Percentiles rank a stretch among this genome's conserved stretches.
Evolutionary conservation across 2,888 invertebrate species (phyloP).

Genomic region (Tridacna crocea): DNA sequence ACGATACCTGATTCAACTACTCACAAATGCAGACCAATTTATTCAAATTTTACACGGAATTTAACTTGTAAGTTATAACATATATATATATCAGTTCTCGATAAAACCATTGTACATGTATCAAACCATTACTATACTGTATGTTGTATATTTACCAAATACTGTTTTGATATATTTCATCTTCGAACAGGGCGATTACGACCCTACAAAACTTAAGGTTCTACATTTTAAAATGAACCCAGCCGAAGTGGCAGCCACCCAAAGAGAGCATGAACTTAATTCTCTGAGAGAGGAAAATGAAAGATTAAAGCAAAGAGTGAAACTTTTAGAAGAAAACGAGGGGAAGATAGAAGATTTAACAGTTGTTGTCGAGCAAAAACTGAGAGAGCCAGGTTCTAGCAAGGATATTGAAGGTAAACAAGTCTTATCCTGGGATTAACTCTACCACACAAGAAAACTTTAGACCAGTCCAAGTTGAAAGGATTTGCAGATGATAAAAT

Average conservation of each 20-base stretch:
- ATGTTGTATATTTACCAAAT: too few relatives aligned
- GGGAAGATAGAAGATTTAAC: constrained; percentile 78
- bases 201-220: constrained; percentile 80
- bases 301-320: constrained; percentile 72
- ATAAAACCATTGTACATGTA: too few relatives aligned
- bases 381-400: constrained; percentile 74
- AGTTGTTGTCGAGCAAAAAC: constrained; percentile 75
- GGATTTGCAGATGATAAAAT: too few relatives aligned
- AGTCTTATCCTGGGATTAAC: too few relatives aligned
- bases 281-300: constrained; percentile 76
- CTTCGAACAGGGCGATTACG: constrained; percentile 79
- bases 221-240: constrained; percentile 81
- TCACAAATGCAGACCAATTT: too few relatives aligned
- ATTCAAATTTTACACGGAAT: too few relatives aligned
- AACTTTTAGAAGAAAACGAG: constrained; percentile 77
- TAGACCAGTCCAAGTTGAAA: too few relatives aligned
- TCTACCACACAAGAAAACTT: too few relatives aligned
- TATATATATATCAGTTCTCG: too few relatives aligned
- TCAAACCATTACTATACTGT: too few relatives aligned
- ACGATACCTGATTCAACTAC: too few relatives aligned
- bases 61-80: too few relatives aligned
- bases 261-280: constrained; percentile 68
- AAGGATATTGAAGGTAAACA: constrained; percentile 79
- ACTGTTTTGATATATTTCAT: not conserved
- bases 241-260: constrained; percentile 69